Base-by-base conservation (phyloP, 2,113 vertebrate species). In the Sylvilagus bachmani region DNA sequence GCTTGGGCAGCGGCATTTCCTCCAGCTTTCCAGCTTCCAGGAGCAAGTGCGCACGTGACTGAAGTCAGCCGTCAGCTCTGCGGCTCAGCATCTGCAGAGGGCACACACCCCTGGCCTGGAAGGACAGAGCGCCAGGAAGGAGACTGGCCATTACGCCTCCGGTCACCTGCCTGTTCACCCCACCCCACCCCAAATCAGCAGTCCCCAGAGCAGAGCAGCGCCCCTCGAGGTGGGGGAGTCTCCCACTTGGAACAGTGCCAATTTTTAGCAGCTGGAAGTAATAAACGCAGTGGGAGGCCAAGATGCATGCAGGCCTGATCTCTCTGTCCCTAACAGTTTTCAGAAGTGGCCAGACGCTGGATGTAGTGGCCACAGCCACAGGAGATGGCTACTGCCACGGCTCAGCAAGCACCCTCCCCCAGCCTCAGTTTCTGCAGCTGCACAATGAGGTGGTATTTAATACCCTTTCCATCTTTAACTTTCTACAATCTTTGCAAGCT, bases 211-310 rank as follows among this genome's bases (percentile, higher is more conserved):
- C 33, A 25, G 66, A 91, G 33, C 33, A 25, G 66, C 25, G 1
- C 0, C 75, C 84, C 78, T 38, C 25, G 0, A 49, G 86, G 61
- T 27, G 0, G 3, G 3, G 10, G 53, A 38, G 29, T 79, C 29
- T 62, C 55, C 13, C 31, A 38, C 78, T 95, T 83, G 38, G 14
- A 33, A 74, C 67, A 87, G 33, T 55, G 79, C 70, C 89, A 31
- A 13, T 78, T 92, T 84, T 31, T 17, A 84, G 64, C 90, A 95
- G 71, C 11, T 91, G 66, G 91, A 85, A 97, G 74, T 44, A 87
- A 83, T 51, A 36, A 51, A 74, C 31, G 4, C 9, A 79, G 31
- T 79, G 61, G 53, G 21, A 64, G 25, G 22, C 14, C 3, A 91
- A 74, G 86, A 70, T 7, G 31, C 66, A 27, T 19, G 4, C 73